Evolutionary conservation across 2,888 invertebrate genomes (phyloP).

Genomic region (Lasius fuliginosus): DNA sequence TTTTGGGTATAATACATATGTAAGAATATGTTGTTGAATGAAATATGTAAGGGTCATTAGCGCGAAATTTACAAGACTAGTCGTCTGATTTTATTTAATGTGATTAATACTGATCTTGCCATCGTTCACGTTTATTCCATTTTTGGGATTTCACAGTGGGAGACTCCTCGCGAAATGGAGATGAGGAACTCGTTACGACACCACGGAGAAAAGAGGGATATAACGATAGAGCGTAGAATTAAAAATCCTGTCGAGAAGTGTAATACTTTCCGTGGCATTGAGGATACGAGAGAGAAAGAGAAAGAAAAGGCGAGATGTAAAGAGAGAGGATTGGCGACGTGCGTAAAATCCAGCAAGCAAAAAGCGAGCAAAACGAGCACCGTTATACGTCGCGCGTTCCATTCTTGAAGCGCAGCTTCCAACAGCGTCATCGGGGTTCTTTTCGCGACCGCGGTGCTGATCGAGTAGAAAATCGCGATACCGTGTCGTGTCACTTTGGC

Average conservation of each 20-base stretch:
- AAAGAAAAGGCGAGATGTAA: not conserved
- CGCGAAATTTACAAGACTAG: not conserved
- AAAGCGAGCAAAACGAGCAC: constrained; percentile 37
- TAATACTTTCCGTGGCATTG: constrained; percentile 43
- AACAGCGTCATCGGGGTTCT: not conserved
- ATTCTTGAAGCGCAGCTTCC: not conserved
- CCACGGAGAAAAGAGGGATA: not conserved
- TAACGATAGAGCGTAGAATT: constrained; percentile 16
- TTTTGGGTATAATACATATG: not conserved
- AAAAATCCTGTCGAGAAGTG: constrained; percentile 1
- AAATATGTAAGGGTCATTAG: not conserved
- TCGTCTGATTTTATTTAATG: not conserved
- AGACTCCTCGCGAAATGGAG: no score
- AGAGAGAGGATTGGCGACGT: not conserved
- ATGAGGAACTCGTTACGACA: constrained; percentile 14
- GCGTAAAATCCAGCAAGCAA: constrained; percentile 21
- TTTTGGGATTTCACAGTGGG: not conserved
- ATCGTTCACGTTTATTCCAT: not conserved
- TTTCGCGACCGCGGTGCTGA: constrained; percentile 11
- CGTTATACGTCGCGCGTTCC: not conserved
- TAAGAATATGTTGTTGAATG: not conserved
- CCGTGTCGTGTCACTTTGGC: not conserved
- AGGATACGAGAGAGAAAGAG: not conserved
- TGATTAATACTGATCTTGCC: not conserved
- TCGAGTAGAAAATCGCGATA: constrained; percentile 9